phyloP scores from a whole-genome alignment of 1,140 invertebrate species.

The Chymomyza costata region DNA sequence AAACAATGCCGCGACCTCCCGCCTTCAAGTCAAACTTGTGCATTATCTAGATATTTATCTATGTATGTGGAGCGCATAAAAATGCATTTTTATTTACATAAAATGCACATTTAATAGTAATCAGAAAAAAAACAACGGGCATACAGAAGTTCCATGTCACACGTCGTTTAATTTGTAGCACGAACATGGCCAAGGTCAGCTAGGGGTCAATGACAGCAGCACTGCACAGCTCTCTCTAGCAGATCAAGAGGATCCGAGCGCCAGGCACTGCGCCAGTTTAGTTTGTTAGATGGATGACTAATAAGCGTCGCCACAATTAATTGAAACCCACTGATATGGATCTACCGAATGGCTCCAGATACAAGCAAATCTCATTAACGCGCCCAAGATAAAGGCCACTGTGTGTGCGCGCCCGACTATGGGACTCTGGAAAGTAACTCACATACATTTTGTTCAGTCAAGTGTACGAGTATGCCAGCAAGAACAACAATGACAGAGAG shows the following conservation, averaged over 20 bases:
- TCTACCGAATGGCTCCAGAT: slow-evolving; percentile 71
- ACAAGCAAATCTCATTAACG: slow-evolving; percentile 73
- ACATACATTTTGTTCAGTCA: slow-evolving; percentile 71
- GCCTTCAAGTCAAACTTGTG: too few relatives aligned
- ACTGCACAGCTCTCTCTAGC: slow-evolving; percentile 1
- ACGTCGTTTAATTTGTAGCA: too few relatives aligned
- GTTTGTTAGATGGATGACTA: slow-evolving; percentile 70
- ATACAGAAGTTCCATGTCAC: slow-evolving; percentile 5
- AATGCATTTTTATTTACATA: slow-evolving; percentile 38
- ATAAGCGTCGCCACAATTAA: slow-evolving; percentile 73
- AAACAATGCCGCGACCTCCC: slow-evolving; percentile 19
- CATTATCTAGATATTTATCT: too few relatives aligned
- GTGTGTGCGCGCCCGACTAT: slow-evolving; percentile 42
- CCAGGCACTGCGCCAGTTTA: slow-evolving; percentile 38
- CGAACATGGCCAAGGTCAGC: slow-evolving; percentile 27
- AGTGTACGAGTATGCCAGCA: slow-evolving; percentile 34
- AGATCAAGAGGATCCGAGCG: slow-evolving; percentile 21
- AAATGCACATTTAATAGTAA: slow-evolving; percentile 36
- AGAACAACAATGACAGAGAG: not conserved
- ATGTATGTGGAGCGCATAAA: slow-evolving; percentile 30
- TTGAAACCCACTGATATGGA: slow-evolving; percentile 70
- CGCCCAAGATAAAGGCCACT: slow-evolving; percentile 70
- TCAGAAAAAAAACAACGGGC: too few relatives aligned
- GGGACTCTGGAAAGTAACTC: slow-evolving; percentile 30
- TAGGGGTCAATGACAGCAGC: slow-evolving; percentile 30